Base-by-base conservation (phyloP, 2,888 invertebrate species). In the Frankliniella intonsa region DNA sequence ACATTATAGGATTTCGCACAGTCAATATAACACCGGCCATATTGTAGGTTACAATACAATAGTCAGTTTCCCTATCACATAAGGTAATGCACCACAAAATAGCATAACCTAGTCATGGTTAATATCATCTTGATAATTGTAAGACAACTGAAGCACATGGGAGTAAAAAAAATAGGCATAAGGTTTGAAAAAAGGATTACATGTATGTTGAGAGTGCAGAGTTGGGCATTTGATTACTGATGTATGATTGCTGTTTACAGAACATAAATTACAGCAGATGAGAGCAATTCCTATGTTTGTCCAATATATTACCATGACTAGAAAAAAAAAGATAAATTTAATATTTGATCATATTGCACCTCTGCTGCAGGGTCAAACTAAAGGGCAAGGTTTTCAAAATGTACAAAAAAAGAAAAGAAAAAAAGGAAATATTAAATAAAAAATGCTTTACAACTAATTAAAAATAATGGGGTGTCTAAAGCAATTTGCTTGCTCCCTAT, bases 1-100 rank as follows among this genome's bases (percentile, higher is more conserved):
- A 88, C 88, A 88, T 86, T 86, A 87, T 84, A 83, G 83, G 84
- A 84, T 82, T 84, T 85, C 83, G 84, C 84, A 84, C 81, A 83
- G 82, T 82, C 80, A 81, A 82, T 83, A 84, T 84, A 84, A 76
- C 69, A 76, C 69, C 25, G 69, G 69, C 69, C 69, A 76, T 76
- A 25, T 76, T 76, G 69, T 76, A 76, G 69, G 22, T 76, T 76
- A 76, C 69, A 76, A 25, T 76, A 76, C 69, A 76, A 76, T 76
- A 76, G 69, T 76, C 69, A 76, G 69, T 76, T 76, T 76, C 69
- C 69, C 69, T 76, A 76, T 76, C 69, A 76, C 69, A 76, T 76
- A 76, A 76, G 69, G 69, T 76, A 76, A 76, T 76, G 69, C 69
- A 76, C 69, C 69, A 76, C 69, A 76, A 76, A 76, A 22, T 76